Evolutionary conservation across 2,797 vertebrate species (phyloP).

Genomic region (Brachyalestes nurse): DNA sequence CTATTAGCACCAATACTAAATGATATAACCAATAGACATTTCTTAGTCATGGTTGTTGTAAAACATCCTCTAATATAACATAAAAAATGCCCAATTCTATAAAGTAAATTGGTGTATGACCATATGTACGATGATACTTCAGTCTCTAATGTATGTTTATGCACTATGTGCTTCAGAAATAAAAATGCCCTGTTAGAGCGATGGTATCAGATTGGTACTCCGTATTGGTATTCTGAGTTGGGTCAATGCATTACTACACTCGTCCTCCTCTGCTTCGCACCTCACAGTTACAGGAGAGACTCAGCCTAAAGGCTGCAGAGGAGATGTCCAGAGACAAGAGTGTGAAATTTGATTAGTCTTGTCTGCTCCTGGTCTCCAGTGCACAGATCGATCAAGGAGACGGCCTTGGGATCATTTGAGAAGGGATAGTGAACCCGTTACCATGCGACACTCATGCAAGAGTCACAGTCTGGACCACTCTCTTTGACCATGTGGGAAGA

Average conservation of each 20-base stretch:
- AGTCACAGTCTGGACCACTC: too few species aligned
- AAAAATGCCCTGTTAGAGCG: not conserved
- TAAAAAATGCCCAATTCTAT: not conserved
- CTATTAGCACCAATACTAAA: too few species aligned
- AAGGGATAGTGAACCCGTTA: not conserved
- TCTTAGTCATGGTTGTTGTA: too few species aligned
- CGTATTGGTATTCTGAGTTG: not conserved
- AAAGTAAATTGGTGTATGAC: too few species aligned
- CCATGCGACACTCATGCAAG: not conserved
- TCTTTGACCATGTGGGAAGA: not conserved
- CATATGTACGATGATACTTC: not conserved
- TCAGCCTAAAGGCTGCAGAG: not conserved
- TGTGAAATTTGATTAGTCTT: not conserved
- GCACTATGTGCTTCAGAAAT: not conserved
- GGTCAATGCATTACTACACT: not conserved
- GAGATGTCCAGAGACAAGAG: not conserved
- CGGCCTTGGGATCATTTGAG: not conserved
- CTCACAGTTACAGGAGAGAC: not conserved
- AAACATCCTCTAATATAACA: not conserved
- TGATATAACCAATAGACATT: too few species aligned
- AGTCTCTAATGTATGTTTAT: not conserved
- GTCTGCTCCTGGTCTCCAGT: not conserved
- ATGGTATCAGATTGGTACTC: not conserved
- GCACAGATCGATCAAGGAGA: conserved; percentile 8
- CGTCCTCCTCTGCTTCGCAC: not conserved